These are phyloP conservation scores for Agelastica alni DNA, from an alignment of 2,888 invertebrate species.

Conservation along the genomic window DNA sequence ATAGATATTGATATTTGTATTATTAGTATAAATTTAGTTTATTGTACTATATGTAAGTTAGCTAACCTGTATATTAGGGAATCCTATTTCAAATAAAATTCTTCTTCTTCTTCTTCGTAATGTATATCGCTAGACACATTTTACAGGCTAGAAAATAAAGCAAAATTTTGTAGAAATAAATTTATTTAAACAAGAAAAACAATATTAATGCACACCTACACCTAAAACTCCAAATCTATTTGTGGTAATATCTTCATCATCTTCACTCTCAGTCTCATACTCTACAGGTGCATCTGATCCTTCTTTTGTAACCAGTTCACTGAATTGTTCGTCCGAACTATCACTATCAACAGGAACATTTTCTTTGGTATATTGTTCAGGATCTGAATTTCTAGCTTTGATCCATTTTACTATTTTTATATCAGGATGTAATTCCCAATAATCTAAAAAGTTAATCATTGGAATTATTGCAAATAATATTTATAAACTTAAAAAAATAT, in stretches of 20 bases:
- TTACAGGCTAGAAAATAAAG: no score
- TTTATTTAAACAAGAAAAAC: no score
- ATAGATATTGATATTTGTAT: no score
- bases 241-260: slow-evolving; percentile 30
- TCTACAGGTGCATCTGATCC: slow-evolving; percentile 1
- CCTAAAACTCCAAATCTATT: slow-evolving; percentile 43
- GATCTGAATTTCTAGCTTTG: slow-evolving; percentile 62
- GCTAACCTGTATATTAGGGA: no score
- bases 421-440: slow-evolving; percentile 66
- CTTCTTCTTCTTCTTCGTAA: no score
- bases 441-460: slow-evolving; percentile 61
- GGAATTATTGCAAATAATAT: no score
- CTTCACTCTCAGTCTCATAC: slow-evolving; percentile 27
- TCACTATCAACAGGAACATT: slow-evolving; percentile 20
- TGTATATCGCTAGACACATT: no score
- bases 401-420: slow-evolving; percentile 69
- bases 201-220: slow-evolving; percentile 18
- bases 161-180: no score
- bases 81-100: no score
- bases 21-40: no score
- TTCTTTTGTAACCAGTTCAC: not conserved
- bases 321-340: slow-evolving; percentile 31
- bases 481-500: no score
- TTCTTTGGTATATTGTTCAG: slow-evolving; percentile 30
- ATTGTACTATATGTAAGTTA: no score